Base-by-base conservation (phyloP, 64 coral and sea anemone species). In the Pocillopora verrucosa region DNA sequence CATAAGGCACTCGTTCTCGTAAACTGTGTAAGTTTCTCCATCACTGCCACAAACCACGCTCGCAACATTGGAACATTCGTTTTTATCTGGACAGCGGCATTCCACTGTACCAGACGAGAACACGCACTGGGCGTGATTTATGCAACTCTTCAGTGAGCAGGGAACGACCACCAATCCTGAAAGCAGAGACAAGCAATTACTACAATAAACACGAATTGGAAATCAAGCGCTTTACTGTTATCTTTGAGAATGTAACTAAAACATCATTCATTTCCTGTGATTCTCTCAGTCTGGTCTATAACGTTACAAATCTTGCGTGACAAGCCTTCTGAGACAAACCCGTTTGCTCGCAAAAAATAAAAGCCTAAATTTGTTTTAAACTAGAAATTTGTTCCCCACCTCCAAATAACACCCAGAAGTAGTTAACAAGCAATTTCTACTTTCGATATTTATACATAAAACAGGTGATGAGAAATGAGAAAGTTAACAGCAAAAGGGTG, bases 81-180 rank as follows among this genome's bases (percentile, higher is more conserved):
- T 84, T 36, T 87, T 69, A 69, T 93, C 91, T 61, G 94, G 94
- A 73, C 94, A 96, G 45, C 89, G 83, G 82, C 94, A 96, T 73
- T 89, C 94, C 35, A 93, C 89, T 30, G 91, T 76, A 34, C 87
- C 81, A 16, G 89, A 92, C 16, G 76, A 67, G 45, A 87, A 90
- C 16, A 65, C 60, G 62, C 94, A 96, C 34, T 58, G 70, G 1
- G 91, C 88, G 67, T 93, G 80, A 61, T 93, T 92, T 38, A 58
- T 83, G 78, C 94, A 96, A 64, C 67, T 90, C 13, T 83, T 88
- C 37, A 90, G 72, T 12, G 94, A 96, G 41, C 94, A 96, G 13
- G 94, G 82, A 75, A 78, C 61, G 10, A 61, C 30, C 14, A 96
- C 78, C 11, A 96, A 60, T 30, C 94, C 94, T 96, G 73, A 12